phyloP scores from a whole-genome alignment of 1,140 invertebrate species.

The Tyrophagus putrescentiae region DNA sequence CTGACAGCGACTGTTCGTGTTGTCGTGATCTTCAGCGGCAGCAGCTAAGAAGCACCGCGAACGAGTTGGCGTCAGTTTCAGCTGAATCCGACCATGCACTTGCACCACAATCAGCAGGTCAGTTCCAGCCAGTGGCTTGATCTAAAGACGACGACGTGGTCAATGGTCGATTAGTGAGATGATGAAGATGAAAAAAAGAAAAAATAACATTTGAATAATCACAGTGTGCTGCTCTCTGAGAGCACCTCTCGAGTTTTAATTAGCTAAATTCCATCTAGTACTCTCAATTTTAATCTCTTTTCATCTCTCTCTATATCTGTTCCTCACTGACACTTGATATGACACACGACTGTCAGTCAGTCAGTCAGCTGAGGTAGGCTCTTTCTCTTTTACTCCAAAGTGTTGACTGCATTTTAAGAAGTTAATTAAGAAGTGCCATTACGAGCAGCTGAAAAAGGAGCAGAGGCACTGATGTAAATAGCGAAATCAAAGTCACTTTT shows the following conservation, averaged over 20 bases:
- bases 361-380: too few relatives aligned
- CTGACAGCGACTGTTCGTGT: slow-evolving; percentile 46
- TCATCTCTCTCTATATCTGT: too few relatives aligned
- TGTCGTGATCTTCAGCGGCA: slow-evolving; percentile 45
- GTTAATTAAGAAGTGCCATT: too few relatives aligned
- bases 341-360: too few relatives aligned
- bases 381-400: too few relatives aligned
- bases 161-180: too few relatives aligned
- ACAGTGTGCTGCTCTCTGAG: neutral
- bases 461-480: slow-evolving; percentile 31
- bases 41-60: too few relatives aligned
- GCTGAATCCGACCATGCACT: slow-evolving; percentile 47
- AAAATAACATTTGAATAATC: neutral
- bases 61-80: slow-evolving; percentile 48
- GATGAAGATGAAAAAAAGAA: slow-evolving; percentile 11
- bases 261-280: neutral
- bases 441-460: too few relatives aligned
- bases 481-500: slow-evolving; percentile 52
- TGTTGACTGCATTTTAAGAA: too few relatives aligned
- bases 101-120: slow-evolving; percentile 56
- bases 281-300: neutral
- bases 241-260: neutral
- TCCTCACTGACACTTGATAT: too few relatives aligned
- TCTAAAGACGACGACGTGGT: too few relatives aligned
- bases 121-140: slow-evolving; percentile 43